phyloP scores from a whole-genome alignment of 92 coral and sea anemone genomes.

The Palythoa grandis region DNA sequence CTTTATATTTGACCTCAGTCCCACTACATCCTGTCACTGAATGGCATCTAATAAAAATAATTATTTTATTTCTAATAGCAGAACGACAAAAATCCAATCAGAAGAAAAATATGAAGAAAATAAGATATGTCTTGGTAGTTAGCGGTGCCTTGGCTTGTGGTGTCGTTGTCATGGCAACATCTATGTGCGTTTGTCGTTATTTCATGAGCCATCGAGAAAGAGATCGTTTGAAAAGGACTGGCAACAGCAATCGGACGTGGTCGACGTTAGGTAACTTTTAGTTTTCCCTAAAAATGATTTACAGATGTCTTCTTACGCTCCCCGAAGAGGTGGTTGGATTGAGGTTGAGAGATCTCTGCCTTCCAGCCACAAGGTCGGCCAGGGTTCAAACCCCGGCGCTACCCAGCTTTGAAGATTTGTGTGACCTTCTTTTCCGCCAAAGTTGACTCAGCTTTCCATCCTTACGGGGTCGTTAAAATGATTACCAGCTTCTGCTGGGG shows the following conservation, averaged over 20 bases:
- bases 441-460: no score
- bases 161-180: conserved; percentile 7
- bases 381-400: no score
- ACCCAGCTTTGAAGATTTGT: no score
- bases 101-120: not conserved
- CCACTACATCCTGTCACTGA: no score
- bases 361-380: not conserved
- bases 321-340: not conserved
- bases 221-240: not conserved
- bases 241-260: not conserved
- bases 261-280: not conserved
- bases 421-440: no score
- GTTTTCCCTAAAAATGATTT: not conserved
- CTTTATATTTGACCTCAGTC: no score
- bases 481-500: no score
- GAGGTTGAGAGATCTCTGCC: not conserved
- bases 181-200: conserved; percentile 11
- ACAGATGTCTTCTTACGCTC: no score
- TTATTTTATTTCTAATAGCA: not conserved
- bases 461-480: no score
- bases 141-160: conserved; percentile 6
- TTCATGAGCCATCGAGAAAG: not conserved
- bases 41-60: no score
- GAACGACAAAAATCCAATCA: not conserved
- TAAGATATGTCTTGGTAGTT: not conserved